A percentile compares a stretch with the other conserved stretches of the same genome.
Conservation (phyloP, 2,888 invertebrate genomes). For the Orchesella flavescens region DNA sequence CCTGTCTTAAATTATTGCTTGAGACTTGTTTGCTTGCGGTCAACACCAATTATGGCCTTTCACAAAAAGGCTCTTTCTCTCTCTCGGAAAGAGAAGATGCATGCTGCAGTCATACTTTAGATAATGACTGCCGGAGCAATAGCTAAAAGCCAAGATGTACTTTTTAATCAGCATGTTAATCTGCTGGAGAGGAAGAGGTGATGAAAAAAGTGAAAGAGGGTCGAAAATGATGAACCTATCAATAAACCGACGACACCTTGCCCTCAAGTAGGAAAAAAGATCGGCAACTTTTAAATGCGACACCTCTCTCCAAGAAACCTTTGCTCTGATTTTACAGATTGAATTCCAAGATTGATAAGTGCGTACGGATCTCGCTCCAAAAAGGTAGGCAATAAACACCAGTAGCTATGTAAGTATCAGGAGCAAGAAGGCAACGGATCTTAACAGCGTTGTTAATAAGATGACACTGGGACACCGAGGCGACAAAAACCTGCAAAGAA, state of each 20-base stretch:
- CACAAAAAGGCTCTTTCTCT: not conserved
- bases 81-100: constrained; percentile 5
- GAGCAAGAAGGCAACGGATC: not conserved
- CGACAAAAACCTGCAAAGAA: constrained; percentile 20
- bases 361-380: not conserved
- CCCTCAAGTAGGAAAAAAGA: constrained; percentile 1
- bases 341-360: constrained; percentile 34
- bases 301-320: not conserved
- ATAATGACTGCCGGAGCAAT: constrained; percentile 29
- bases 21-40: constrained; percentile 59
- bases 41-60: constrained; percentile 56
- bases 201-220: constrained; percentile 31
- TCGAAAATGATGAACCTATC: constrained; percentile 18
- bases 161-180: constrained; percentile 55
- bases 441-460: constrained; percentile 19
- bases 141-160: constrained; percentile 26
- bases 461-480: constrained; percentile 49
- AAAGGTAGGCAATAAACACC: constrained; percentile 38
- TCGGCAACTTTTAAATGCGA: not conserved
- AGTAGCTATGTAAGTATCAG: constrained; percentile 52
- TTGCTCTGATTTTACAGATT: constrained; percentile 15
- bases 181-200: constrained; percentile 36
- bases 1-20: not conserved
- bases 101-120: not conserved
- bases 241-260: constrained; percentile 45